These are phyloP conservation scores for Protomyctophum bolini DNA, from an alignment of 2,113 vertebrate species.

Conservation along the genomic window DNA sequence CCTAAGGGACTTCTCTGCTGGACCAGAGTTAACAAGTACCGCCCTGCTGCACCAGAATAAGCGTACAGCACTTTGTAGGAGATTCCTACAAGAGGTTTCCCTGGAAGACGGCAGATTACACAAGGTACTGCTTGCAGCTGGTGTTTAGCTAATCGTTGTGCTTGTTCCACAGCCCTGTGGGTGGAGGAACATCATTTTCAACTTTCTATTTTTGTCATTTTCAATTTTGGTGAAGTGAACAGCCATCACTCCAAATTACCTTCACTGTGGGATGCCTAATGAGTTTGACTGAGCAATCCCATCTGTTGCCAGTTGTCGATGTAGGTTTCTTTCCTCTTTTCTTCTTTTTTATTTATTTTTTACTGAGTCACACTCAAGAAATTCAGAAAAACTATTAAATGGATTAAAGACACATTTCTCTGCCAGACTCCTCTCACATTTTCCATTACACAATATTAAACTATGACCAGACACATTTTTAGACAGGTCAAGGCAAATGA, in stretches of 20 bases:
- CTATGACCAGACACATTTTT: background rate
- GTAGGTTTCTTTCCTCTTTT: background rate
- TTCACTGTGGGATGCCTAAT: constrained; percentile 4
- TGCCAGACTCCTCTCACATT: background rate
- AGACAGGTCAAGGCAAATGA: background rate
- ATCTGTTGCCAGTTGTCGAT: too few species aligned
- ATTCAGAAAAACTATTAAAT: background rate
- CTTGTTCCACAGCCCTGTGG: background rate
- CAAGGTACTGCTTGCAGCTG: constrained; percentile 47
- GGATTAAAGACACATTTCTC: background rate
- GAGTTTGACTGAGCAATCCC: background rate
- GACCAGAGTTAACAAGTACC: constrained; percentile 11
- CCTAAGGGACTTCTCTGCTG: constrained; percentile 12
- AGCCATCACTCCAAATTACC: constrained; percentile 19
- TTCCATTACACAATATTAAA: background rate
- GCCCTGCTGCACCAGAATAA: constrained; percentile 19
- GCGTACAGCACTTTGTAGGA: constrained; percentile 62
- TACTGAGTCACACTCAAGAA: background rate
- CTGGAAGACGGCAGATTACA: constrained; percentile 34
- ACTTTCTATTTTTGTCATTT: constrained; percentile 21
- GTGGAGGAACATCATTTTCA: constrained; percentile 1
- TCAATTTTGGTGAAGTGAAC: background rate
- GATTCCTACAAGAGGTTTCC: constrained; percentile 67
- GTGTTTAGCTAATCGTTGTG: background rate
- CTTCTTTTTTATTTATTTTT: background rate